Percentiles rank a stretch among this genome's conserved stretches.
phyloP scores from a whole-genome alignment of 2,888 invertebrate genomes.

The Scaptomyza polygonia region DNA sequence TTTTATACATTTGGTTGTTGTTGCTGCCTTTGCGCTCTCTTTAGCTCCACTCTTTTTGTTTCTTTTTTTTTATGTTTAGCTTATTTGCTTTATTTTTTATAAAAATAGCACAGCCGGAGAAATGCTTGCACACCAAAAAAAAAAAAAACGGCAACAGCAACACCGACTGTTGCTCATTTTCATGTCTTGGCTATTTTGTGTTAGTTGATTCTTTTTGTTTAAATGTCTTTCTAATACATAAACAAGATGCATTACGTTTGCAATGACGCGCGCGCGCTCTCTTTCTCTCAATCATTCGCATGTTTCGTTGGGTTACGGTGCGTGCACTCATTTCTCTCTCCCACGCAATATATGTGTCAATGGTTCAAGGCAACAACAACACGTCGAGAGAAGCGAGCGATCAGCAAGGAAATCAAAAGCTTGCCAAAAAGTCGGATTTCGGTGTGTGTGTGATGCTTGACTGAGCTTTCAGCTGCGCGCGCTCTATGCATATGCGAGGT shows the following conservation, averaged over 20 bases:
- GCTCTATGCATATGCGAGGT: too few relatives aligned
- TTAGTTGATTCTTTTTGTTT: constrained; percentile 10
- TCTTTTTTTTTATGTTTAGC: constrained; percentile 24
- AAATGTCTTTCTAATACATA: constrained; percentile 33
- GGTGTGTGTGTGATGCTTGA: neutral
- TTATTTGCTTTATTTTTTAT: constrained; percentile 42
- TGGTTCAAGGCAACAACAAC: constrained; percentile 64
- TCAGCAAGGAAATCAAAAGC: constrained; percentile 22
- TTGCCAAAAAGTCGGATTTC: constrained; percentile 5
- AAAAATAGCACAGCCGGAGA: constrained; percentile 76
- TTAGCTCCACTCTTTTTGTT: constrained; percentile 50
- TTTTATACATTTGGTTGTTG: constrained; percentile 13
- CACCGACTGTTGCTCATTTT: constrained; percentile 35
- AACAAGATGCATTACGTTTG: constrained; percentile 45
- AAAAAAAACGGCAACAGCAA: constrained; percentile 13
- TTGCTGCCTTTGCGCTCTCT: constrained; percentile 48
- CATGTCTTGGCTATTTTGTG: constrained; percentile 12
- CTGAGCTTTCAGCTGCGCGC: constrained; percentile 20
- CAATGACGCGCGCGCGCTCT: constrained; percentile 7
- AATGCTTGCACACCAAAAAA: constrained; percentile 69
- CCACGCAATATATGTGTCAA: constrained; percentile 68
- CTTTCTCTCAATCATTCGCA: neutral
- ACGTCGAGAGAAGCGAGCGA: neutral
- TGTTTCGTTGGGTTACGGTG: constrained; percentile 2
- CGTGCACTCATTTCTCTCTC: constrained; percentile 29